Base-by-base conservation (phyloP, 2,113 vertebrate genomes). In the Phalacrocorax brasilianus region DNA sequence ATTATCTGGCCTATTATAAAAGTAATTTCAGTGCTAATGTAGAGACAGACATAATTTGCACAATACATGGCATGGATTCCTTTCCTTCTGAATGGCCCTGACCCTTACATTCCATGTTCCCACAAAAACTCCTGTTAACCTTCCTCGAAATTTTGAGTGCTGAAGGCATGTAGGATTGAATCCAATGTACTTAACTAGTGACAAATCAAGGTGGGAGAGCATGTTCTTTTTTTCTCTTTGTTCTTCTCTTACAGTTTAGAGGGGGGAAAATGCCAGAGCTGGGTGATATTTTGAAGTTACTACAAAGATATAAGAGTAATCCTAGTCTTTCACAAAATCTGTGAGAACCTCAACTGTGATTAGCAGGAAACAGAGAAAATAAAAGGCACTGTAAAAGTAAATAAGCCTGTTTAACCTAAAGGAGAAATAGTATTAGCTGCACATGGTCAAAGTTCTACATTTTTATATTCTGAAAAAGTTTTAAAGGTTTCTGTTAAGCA, bases 51-150 rank as follows among this genome's bases (percentile, higher is more conserved):
- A 9, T 90, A 79, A 93, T 91, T 93, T 92, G 44, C 70, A 61
- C 33, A 86, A 44, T 75, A 78, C 52, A 28, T 73, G 80, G 21
- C 71, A 61, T 35, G 27, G 83, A 96, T 96, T 95, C 93, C 80
- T 96, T 92, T 95, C 72, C 59, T 90, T 85, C 76, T 93, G 58
- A 96, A 95, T 93, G 56, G 49, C 73, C 62, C 65, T 92, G 93
- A 95, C 76, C 75, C 86, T 50, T 81, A 32, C 92, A 93, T 96
- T 96, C 92, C 86, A 81, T 38, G 56, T 81, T 92, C 86, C 95
- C 76, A 81, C 78, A 93, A 92, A 92, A 94, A 92, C 30, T 82
- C 58, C 67, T 94, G 68, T 91, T 92, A 94, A 78, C 79, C 53
- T 89, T 93, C 62, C 61, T 95, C 88, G 88, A 93, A 94, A 89